Percentiles rank a stretch among this genome's conserved stretches.
phyloP scores from a whole-genome alignment of 2,888 invertebrate species.

The Drosophila prolongata region DNA sequence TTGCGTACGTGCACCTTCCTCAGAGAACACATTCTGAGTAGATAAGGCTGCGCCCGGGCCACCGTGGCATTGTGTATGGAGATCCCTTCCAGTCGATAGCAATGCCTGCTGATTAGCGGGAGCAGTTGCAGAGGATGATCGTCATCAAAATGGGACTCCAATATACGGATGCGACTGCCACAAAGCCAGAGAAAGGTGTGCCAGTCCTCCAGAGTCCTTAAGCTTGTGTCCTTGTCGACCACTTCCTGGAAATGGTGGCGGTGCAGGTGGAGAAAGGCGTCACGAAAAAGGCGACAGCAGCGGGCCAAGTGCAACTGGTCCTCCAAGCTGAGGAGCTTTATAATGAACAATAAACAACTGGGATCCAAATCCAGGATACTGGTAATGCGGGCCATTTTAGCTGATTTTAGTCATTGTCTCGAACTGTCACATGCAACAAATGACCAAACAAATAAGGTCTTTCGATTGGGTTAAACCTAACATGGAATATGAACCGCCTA shows the following conservation, averaged over 20 bases:
- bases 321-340: slow-evolving; percentile 57
- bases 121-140: slow-evolving; percentile 63
- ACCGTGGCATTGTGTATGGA: slow-evolving; percentile 61
- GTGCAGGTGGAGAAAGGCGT: slow-evolving; percentile 61
- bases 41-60: slow-evolving; percentile 44
- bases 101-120: slow-evolving; percentile 54
- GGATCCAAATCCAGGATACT: slow-evolving; percentile 59
- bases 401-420: slow-evolving; percentile 17
- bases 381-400: slow-evolving; percentile 66
- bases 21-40: slow-evolving; percentile 47
- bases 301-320: slow-evolving; percentile 65
- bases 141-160: slow-evolving; percentile 60
- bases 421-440: neutral
- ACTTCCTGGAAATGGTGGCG: slow-evolving; percentile 52
- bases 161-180: slow-evolving; percentile 48
- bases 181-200: slow-evolving; percentile 65
- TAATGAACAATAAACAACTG: slow-evolving; percentile 58
- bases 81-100: slow-evolving; percentile 54
- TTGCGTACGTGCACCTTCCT: slow-evolving; percentile 58
- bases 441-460: too few species aligned
- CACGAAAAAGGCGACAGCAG: slow-evolving; percentile 61
- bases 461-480: neutral
- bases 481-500: neutral
- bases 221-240: slow-evolving; percentile 55
- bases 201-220: slow-evolving; percentile 62